Evolutionary conservation across 2,888 invertebrate species (phyloP), one percentile per base, ranked within the genome.

Genomic region (Ornithoptera priamus): DNA sequence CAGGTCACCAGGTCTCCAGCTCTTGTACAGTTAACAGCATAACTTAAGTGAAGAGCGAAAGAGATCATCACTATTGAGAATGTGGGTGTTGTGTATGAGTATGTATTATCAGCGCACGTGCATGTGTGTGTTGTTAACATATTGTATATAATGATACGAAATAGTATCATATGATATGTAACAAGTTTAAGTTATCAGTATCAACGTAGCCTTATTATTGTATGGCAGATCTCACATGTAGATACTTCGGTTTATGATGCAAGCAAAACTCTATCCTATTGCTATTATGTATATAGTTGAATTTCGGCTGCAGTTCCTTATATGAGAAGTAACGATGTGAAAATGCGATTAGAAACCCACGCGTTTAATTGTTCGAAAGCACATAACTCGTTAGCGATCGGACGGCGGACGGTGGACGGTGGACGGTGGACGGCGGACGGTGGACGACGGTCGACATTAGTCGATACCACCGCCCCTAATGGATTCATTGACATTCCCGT

Each of bases 301-400:
- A 59, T 36, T 30, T 50, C 15, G 8, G 7, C 15, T 46, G 24
- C 57, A 72, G 65, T 62, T 71, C 62, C 68, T 60, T 58, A 53
- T 62, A 58, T 64, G 69, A 71, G 65, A 72, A 72, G 72, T 73
- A 74, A 74, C 74, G 72, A 79, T 80, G 81, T 79, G 83, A 82
- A 84, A 83, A 80, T 78, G 74, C 75, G 77, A 79, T 79, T 82
- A 82, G 84, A 85, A 81, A 81, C 75, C 76, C 77, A 77, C 78
- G 68, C 76, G 78, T 80, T 84, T 89, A 90, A 89, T 90, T 88
- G 88, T 87, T 87, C 83, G 89, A 90, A 88, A 90, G 90, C 85
- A 85, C 82, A 85, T 87, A 78, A 78, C 80, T 76, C 77, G 67
- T 62, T 68, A 67, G 68, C 68, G 73, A 72, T 74, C 72, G 30